These are phyloP conservation scores for Dermatemys mawii DNA, from an alignment of 2,113 vertebrate genomes.

Conservation along the genomic window DNA sequence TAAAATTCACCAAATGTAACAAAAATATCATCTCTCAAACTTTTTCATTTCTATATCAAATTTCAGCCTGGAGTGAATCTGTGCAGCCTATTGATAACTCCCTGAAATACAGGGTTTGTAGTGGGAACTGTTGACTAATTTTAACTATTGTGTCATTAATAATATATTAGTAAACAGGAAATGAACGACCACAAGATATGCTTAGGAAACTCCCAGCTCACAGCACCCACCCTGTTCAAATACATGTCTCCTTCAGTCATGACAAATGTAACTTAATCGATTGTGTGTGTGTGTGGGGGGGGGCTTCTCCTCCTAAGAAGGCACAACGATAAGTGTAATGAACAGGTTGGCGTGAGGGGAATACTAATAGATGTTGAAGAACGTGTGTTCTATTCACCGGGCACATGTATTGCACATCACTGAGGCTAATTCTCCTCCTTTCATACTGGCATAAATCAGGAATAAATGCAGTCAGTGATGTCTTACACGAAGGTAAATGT, in stretches of 20 bases:
- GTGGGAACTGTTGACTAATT: constrained; percentile 15
- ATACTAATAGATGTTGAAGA: constrained; percentile 63
- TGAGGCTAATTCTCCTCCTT: constrained; percentile 30
- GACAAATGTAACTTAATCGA: background rate
- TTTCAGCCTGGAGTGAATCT: background rate
- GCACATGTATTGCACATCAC: constrained; percentile 34
- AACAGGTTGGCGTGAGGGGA: constrained; percentile 50
- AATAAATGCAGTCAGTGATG: background rate
- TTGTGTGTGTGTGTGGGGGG: background rate
- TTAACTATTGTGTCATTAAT: background rate
- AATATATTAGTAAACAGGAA: constrained; percentile 20
- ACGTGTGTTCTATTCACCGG: constrained; percentile 7
- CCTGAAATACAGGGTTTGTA: background rate
- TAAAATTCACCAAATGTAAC: background rate
- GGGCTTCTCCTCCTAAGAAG: constrained; percentile 10
- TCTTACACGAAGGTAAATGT: background rate
- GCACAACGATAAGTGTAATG: constrained; percentile 33
- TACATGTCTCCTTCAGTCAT: constrained; percentile 38
- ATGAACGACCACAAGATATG: background rate
- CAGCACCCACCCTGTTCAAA: constrained; percentile 10
- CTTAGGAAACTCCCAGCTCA: background rate
- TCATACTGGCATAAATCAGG: constrained; percentile 31
- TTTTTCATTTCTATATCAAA: background rate
- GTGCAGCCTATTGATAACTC: background rate
- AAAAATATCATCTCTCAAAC: background rate